A percentile compares a stretch with the other conserved stretches of the same genome.
These are phyloP conservation scores for Stomorhina lunata DNA, from an alignment of 2,888 invertebrate genomes.

Conservation along the genomic window DNA sequence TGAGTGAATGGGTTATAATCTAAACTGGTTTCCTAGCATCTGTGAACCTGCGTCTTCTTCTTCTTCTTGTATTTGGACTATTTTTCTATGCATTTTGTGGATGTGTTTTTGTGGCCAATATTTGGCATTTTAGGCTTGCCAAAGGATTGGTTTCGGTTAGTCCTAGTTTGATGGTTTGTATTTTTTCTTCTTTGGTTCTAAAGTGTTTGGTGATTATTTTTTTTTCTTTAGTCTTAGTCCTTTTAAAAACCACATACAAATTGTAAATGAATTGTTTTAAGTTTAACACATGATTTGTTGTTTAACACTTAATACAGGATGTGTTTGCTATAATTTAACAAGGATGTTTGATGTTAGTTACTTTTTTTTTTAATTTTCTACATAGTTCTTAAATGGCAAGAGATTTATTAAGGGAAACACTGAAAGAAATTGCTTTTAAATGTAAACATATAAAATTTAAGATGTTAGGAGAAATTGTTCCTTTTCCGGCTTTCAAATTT, in stretches of 20 bases:
- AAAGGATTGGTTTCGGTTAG: slow-evolving; percentile 50
- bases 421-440: not conserved
- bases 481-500: too few relatives aligned
- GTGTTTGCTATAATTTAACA: not conserved
- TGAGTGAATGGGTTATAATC: too few relatives aligned
- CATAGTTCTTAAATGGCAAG: too few relatives aligned
- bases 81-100: slow-evolving; percentile 73
- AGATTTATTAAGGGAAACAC: not conserved
- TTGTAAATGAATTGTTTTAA: slow-evolving; percentile 66
- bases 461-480: too few relatives aligned
- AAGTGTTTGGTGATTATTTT: not conserved
- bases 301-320: slow-evolving; percentile 36
- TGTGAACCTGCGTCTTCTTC: not conserved
- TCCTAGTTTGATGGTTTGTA: slow-evolving; percentile 43
- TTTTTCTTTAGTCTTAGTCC: not conserved
- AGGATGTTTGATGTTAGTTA: not conserved
- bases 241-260: slow-evolving; percentile 59
- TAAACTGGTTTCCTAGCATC: slow-evolving; percentile 39
- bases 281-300: slow-evolving; percentile 65
- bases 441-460: too few relatives aligned
- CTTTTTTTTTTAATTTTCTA: not conserved
- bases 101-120: slow-evolving; percentile 79
- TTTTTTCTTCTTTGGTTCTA: not conserved
- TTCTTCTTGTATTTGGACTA: slow-evolving; percentile 13
- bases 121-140: slow-evolving; percentile 73